Evolutionary conservation across 2,888 invertebrate genomes (phyloP), one percentile per base, ranked within the genome.

Genomic region (Melitaea athalia): DNA sequence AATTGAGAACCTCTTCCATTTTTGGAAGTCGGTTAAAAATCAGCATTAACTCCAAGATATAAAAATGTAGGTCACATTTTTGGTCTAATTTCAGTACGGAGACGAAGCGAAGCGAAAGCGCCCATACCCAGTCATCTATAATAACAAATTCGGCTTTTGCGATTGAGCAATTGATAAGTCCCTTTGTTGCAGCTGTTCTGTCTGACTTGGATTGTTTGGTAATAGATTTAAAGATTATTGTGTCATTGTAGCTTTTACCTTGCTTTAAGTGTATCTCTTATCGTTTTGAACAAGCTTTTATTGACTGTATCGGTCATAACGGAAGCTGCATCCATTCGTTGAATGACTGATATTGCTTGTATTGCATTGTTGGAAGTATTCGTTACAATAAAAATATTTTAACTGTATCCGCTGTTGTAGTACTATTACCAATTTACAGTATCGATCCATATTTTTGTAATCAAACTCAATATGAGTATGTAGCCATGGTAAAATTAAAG

Each of bases 261-360:
- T 24, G 52, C 24, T 52, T 17, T 24, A 24, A 24, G 17, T 52
- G 31, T 52, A 31, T 11, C 4, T 24, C 31, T 52, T 12, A 52
- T 12, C 12, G 24, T 52, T 24, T 52, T 24, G 52, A 12, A 11
- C 10, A 24, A 52, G 52, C 52, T 52, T 52, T 52, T 52, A 52
- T 52, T 24, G 17, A 52, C 24, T 52, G 24, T 52, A 12, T 52
- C 12, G 52, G 17, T 52, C 24, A 52, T 52, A 52, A 52, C 52
- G 24, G 52, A 52, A 12, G 52, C 24, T 24, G 31, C 6, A 24
- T 24, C 24, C 52, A 52, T 24, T 52, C 24, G 52, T 24, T 52
- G 52, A 52, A 24, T 52, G 52, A 52, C 52, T 52, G 52, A 52
- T 52, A 52, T 52, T 52, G 52, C 52, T 52, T 52, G 52, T 24